phyloP scores from a whole-genome alignment of 2,888 invertebrate genomes.

The Disparrhopalites patrizii region DNA sequence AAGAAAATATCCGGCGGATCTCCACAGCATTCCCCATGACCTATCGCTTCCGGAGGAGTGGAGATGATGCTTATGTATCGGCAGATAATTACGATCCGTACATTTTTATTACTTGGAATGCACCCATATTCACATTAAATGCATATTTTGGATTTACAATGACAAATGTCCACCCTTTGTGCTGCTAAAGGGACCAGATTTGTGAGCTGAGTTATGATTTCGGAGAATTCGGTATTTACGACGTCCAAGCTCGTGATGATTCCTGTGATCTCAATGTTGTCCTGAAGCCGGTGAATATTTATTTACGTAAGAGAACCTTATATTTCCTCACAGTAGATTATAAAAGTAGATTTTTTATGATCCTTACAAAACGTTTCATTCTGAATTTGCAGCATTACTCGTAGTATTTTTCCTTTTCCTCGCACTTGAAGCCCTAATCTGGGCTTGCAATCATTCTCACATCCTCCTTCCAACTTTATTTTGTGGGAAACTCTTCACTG shows the following conservation, averaged over 20 bases:
- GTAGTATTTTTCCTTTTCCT: not conserved
- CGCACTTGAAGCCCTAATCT: not conserved
- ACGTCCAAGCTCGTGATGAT: not conserved
- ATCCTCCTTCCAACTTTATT: not conserved
- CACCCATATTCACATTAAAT: too few species aligned
- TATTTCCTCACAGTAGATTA: not conserved
- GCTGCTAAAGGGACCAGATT: not conserved
- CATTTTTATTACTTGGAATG: not conserved
- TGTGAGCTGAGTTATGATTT: constrained; percentile 27
- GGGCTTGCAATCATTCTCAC: not conserved
- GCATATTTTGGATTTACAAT: not conserved
- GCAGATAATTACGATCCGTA: constrained; percentile 38
- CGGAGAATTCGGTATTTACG: constrained; percentile 48
- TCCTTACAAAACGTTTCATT: not conserved
- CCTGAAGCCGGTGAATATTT: constrained; percentile 62
- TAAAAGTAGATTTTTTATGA: not conserved
- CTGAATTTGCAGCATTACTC: constrained; percentile 5
- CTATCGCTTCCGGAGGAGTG: constrained; percentile 40
- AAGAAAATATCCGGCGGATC: not conserved
- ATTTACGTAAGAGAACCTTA: constrained; percentile 59
- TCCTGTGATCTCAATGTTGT: constrained; percentile 17
- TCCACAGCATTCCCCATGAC: constrained; percentile 39
- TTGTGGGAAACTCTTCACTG: not conserved
- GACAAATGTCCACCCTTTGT: not conserved
- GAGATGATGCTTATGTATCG: constrained; percentile 27